Evolutionary conservation across 2,888 invertebrate species (phyloP).

Genomic region (Callimorpha dominula): DNA sequence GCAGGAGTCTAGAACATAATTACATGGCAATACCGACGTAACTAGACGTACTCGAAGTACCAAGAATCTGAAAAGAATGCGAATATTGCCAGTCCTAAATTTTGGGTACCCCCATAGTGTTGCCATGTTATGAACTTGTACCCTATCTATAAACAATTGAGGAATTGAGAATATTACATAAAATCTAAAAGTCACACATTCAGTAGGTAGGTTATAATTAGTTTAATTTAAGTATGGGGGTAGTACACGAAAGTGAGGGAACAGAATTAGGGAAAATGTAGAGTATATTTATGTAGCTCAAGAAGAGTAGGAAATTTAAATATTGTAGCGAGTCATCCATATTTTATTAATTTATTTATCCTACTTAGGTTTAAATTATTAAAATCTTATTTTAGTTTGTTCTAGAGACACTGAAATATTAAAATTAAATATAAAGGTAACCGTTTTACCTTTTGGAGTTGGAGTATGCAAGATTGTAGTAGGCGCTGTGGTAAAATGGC

Average conservation of each 20-base stretch:
- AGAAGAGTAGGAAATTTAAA: slow-evolving; percentile 21
- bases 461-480: too few relatives aligned
- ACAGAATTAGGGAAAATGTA: slow-evolving; percentile 46
- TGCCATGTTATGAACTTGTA: neutral
- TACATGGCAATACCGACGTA: neutral
- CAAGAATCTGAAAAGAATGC: neutral
- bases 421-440: slow-evolving; percentile 17
- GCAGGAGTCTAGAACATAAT: neutral
- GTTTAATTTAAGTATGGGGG: slow-evolving; percentile 39
- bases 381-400: slow-evolving; percentile 2
- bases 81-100: neutral
- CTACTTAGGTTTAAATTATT: slow-evolving; percentile 11
- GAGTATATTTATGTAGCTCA: slow-evolving; percentile 30
- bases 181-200: slow-evolving; percentile 18
- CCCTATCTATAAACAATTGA: neutral
- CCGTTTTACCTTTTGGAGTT: slow-evolving; percentile 1
- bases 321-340: slow-evolving; percentile 16
- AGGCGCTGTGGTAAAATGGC: neutral
- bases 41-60: too few relatives aligned
- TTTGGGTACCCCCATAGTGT: neutral
- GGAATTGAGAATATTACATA: neutral
- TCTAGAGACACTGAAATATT: slow-evolving; percentile 21
- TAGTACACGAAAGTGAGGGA: slow-evolving; percentile 49
- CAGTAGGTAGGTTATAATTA: slow-evolving; percentile 38
- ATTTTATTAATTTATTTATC: slow-evolving; percentile 3